phyloP scores from a whole-genome alignment of 2,113 vertebrate species.

The Cephalopterus ornatus region DNA sequence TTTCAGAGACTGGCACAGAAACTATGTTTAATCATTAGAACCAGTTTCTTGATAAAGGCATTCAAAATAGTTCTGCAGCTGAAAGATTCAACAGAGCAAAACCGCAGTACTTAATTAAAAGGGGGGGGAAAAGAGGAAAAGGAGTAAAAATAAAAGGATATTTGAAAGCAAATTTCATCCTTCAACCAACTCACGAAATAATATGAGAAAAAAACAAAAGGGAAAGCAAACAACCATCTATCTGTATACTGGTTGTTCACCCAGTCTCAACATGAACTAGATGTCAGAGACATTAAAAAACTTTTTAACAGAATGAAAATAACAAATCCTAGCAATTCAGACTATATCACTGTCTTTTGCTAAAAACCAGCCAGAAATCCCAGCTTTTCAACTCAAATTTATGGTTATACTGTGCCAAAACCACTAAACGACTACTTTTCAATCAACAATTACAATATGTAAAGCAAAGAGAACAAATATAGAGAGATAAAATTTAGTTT shows the following conservation, averaged over 20 bases:
- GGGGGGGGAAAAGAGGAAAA: neutral
- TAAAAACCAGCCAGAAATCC: neutral
- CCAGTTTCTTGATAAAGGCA: neutral
- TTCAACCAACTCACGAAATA: neutral
- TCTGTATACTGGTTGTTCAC: neutral
- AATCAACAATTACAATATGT: neutral
- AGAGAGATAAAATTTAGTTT: neutral
- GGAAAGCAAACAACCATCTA: neutral
- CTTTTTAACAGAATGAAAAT: neutral
- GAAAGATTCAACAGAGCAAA: slow-evolving; percentile 11
- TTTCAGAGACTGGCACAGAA: neutral
- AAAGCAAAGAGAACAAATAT: neutral
- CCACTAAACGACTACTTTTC: neutral
- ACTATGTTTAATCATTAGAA: neutral
- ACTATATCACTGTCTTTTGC: neutral
- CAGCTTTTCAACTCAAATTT: neutral
- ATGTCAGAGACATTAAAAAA: neutral
- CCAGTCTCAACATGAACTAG: neutral
- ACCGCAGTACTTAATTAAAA: neutral
- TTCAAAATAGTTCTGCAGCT: neutral
- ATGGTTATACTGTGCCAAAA: neutral
- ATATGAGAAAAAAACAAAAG: slow-evolving; percentile 4
- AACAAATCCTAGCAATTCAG: neutral
- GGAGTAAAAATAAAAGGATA: neutral
- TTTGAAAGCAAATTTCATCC: slow-evolving; percentile 27